Evolutionary conservation across 2,888 invertebrate genomes (phyloP), one percentile per base, ranked within the genome.

Genomic region (Thymelicus sylvestris): DNA sequence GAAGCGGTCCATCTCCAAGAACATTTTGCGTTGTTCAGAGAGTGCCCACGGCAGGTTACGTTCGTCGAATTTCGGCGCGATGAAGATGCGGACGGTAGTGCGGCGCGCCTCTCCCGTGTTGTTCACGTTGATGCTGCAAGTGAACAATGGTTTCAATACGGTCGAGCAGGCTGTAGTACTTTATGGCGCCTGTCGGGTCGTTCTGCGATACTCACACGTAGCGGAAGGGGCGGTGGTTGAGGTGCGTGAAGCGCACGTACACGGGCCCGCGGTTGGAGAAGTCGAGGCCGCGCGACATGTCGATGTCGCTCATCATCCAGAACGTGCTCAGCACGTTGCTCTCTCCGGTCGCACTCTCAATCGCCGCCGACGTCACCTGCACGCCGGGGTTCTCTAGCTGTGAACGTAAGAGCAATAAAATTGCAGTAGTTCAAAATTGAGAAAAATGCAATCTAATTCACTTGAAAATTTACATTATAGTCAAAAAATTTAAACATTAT

Each of bases 231-330:
- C 95, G 92, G 81, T 97, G 96, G 88, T 97, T 97, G 73, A 98
- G 93, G 88, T 98, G 98, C 0, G 96, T 97, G 85, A 97, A 96
- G 38, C 96, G 92, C 0, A 95, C 96, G 64, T 95, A 95, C 1
- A 97, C 95, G 0, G 96, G 86, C 0, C 97, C 97, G 47, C 96
- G 94, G 85, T 91, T 85, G 2, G 95, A 94, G 86, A 98, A 98
- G 89, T 98, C 97, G 66, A 98, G 92, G 0, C 97, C 98, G 38
- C 96, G 95, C 0, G 97, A 96, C 60, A 98, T 86, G 83, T 98
- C 96, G 59, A 97, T 95, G 78, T 97, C 96, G 66, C 97, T 97
- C 83, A 95, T 95, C 93, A 98, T 96, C 97, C 97, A 98, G 90
- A 95, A 96, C 0, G 97, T 97, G 76, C 94, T 90, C 19, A 97